phyloP scores from a whole-genome alignment of 2,113 vertebrate species.

The Gallinago media region DNA sequence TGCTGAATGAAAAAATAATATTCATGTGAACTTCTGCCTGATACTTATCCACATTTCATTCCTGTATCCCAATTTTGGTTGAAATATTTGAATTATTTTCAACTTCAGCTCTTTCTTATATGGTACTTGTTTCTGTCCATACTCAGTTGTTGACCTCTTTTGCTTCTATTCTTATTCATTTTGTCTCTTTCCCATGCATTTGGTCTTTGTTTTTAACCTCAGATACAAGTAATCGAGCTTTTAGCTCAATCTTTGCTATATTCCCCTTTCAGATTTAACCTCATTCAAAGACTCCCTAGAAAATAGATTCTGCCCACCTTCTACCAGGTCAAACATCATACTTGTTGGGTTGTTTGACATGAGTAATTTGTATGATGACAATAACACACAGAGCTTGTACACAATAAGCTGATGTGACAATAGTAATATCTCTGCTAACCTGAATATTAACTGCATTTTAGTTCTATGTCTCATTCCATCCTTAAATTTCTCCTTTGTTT shows the following conservation, averaged over 20 bases:
- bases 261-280: not conserved
- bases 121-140: not conserved
- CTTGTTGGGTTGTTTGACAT: not conserved
- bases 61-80: not conserved
- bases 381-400: not conserved
- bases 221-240: not conserved
- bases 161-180: not conserved
- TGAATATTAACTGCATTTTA: not conserved
- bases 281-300: not conserved
- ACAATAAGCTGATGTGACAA: not conserved
- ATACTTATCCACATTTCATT: not conserved
- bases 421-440: not conserved
- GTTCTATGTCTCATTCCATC: not conserved
- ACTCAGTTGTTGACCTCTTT: not conserved
- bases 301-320: not conserved
- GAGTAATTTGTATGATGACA: not conserved
- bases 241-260: not conserved
- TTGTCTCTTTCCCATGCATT: not conserved
- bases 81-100: not conserved
- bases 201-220: not conserved
- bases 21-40: fast-evolving
- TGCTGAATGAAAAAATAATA: not conserved
- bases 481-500: not conserved
- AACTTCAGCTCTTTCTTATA: not conserved
- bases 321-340: not conserved